Evolutionary conservation across 2,113 vertebrate genomes (phyloP).

Genomic region (Sphaerodactylus townsendi): DNA sequence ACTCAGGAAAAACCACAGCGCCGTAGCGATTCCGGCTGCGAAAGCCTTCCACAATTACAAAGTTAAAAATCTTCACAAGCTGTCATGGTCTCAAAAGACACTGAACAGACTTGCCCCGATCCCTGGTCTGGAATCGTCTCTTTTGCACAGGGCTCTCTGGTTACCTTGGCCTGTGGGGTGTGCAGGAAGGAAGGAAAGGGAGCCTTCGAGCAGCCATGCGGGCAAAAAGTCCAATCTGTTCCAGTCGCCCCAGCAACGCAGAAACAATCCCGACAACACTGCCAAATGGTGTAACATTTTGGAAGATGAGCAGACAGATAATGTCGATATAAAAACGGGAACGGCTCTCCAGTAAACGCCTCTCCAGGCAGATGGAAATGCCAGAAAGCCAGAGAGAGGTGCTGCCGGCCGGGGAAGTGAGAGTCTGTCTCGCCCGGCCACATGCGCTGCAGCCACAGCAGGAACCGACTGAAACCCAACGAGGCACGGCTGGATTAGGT

Average conservation of each 20-base stretch:
- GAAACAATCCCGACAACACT: conserved; percentile 60
- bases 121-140: background rate
- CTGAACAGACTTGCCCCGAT: too few relatives aligned
- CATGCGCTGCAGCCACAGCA: background rate
- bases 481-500: background rate
- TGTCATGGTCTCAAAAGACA: too few relatives aligned
- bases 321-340: conserved; percentile 40
- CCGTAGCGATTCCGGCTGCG: too few relatives aligned
- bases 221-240: conserved; percentile 46
- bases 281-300: conserved; percentile 46
- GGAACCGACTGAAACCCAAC: background rate
- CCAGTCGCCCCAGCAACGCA: conserved; percentile 42
- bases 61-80: too few relatives aligned
- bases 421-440: conserved; percentile 25
- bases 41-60: too few relatives aligned
- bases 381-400: conserved; percentile 54
- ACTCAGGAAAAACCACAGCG: too few relatives aligned
- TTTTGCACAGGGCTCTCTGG: too few relatives aligned
- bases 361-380: background rate
- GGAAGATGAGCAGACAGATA: conserved; percentile 56
- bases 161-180: conserved; percentile 21
- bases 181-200: conserved; percentile 36
- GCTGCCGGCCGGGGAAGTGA: conserved; percentile 21
- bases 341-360: conserved; percentile 29
- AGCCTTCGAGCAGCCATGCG: conserved; percentile 31